Evolutionary conservation across 2,888 invertebrate species (phyloP).

Genomic region (Argyresthia albistria): DNA sequence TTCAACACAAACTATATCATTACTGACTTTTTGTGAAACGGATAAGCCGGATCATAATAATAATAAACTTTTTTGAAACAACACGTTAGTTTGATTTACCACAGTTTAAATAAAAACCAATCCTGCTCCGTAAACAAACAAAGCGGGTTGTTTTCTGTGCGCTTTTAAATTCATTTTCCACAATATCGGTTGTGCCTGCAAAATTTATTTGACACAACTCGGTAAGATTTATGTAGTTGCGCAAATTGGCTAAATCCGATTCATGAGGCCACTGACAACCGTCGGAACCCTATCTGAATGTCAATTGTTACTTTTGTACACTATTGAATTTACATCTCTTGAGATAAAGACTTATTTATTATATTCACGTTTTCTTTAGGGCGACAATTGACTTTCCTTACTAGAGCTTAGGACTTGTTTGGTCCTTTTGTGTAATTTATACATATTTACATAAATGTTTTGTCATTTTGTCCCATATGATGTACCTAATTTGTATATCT

Average conservation of each 20-base stretch:
- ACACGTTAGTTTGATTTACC: too few relatives aligned
- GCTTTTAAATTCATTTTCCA: background rate
- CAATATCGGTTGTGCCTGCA: background rate
- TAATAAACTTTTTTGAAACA: too few relatives aligned
- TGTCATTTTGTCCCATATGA: too few relatives aligned
- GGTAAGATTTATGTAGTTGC: constrained; percentile 15
- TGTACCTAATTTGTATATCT: too few relatives aligned
- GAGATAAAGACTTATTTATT: background rate
- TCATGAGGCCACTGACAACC: constrained; percentile 27
- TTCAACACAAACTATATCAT: too few relatives aligned
- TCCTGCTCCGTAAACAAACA: too few relatives aligned
- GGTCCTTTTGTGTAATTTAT: background rate
- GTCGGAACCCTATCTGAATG: constrained; percentile 19
- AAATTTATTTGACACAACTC: constrained; percentile 15
- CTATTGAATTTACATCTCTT: constrained; percentile 5
- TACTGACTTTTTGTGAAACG: too few relatives aligned
- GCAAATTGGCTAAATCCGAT: constrained; percentile 21
- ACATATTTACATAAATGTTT: too few relatives aligned
- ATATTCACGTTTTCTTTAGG: background rate
- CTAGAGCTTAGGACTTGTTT: background rate
- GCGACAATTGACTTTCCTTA: background rate
- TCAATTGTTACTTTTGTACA: constrained; percentile 14
- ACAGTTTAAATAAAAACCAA: too few relatives aligned
- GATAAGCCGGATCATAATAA: background rate
- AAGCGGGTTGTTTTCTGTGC: background rate